Percentiles rank a stretch among this genome's conserved stretches.
Conservation (phyloP, 2,113 vertebrate species). For the Odobenus rosmarus region DNA sequence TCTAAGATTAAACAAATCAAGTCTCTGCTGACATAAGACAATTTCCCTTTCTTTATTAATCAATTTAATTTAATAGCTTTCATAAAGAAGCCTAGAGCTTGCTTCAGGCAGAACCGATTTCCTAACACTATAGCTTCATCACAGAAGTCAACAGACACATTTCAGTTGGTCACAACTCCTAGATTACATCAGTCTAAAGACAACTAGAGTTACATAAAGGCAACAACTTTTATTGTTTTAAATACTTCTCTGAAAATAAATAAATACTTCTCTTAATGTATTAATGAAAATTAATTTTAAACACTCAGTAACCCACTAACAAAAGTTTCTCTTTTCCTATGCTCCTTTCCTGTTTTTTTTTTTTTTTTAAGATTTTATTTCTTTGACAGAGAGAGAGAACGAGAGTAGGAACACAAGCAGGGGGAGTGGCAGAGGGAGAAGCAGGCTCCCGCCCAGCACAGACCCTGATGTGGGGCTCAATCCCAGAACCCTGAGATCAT, state of each 20-base stretch:
- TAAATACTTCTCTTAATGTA: not conserved
- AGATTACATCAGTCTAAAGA: constrained; percentile 13
- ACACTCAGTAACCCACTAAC: not conserved
- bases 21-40: not conserved
- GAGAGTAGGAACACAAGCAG: too few relatives aligned
- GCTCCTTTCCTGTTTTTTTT: not conserved
- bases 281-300: not conserved
- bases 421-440: too few relatives aligned
- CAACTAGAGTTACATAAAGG: not conserved
- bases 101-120: constrained; percentile 4
- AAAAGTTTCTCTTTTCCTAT: not conserved
- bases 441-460: too few relatives aligned
- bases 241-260: not conserved
- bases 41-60: constrained; percentile 28
- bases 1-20: constrained; percentile 34
- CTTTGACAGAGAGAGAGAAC: too few relatives aligned
- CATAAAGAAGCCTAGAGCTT: not conserved
- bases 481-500: too few relatives aligned
- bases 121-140: not conserved
- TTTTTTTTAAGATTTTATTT: too few relatives aligned
- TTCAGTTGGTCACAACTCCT: not conserved
- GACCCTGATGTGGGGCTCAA: too few relatives aligned
- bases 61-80: constrained; percentile 38
- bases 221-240: not conserved
- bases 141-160: not conserved